Evolutionary conservation across 35 echinoderm and acorn worm genomes (phyloP), one percentile per base, ranked within the genome.

Genomic region (Heliocidaris erythrogramma): DNA sequence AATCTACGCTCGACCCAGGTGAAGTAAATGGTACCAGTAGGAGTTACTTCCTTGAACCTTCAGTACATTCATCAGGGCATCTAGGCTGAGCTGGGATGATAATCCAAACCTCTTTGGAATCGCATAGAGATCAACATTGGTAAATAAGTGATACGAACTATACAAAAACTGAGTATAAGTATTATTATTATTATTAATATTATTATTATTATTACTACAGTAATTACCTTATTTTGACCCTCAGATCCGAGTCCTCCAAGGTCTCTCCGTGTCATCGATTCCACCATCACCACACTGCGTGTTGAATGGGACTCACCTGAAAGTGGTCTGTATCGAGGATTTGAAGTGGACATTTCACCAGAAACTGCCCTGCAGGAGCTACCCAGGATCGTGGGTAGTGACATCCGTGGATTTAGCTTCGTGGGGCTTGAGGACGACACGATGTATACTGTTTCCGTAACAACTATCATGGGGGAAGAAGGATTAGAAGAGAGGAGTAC

Each of bases 231-330:
- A 42, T 18, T 27, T 78, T 78, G 27, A 18, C 65, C 21, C 30
- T 13, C 94, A 95, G 94, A 59, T 61, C 94, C 94, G 5, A 65
- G 27, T 42, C 21, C 93, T 30, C 60, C 93, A 30, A 9, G 11
- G 49, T 94, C 94, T 49, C 48, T 90, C 2, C 21, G 48, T 7
- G 52, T 65, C 24, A 6, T 13, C 10, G 93, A 94, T 10, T 29
- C 52, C n/a, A 94, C 48, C 3, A 30, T 59, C 31, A 94, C 69
- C 53, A 29, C 95, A 6, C 35, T 96, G 32, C 47, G 50, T 21
- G 84, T 96, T 16, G 48, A 31, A 18, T 96, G 95, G 95, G 93
- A 96, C 49, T 30, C 86, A 0, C 95, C 95, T 30, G 49, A n/a
- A 53, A 85, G 31, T 5, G 94, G 88, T 48, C 59, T 95, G 52